Percentiles rank a stretch among this genome's conserved stretches.
Conservation (phyloP, 2,797 vertebrate genomes). For the Pangasius mekongensis region DNA sequence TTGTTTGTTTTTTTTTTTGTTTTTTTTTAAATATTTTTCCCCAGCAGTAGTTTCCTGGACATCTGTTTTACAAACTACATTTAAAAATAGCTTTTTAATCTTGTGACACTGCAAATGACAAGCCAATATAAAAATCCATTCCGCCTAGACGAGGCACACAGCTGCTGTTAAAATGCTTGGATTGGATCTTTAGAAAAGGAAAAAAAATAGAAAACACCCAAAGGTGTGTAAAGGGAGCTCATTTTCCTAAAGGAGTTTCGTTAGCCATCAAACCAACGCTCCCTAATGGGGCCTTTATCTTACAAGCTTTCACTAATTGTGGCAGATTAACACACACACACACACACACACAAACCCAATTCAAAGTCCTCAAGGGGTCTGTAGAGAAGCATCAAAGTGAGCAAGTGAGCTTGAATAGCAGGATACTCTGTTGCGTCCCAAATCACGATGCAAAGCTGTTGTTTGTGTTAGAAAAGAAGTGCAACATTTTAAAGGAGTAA, state of each 20-base stretch:
- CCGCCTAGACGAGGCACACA: constrained; percentile 50
- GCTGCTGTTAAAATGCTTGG: constrained; percentile 52
- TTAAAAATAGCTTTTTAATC: constrained; percentile 64
- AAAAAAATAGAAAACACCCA: constrained; percentile 19
- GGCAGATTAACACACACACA: not conserved
- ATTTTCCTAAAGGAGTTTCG: constrained; percentile 39
- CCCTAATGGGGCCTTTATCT: constrained; percentile 62
- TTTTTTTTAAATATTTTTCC: constrained; percentile 54
- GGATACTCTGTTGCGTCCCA: not conserved
- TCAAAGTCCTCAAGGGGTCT: constrained; percentile 45
- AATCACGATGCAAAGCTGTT: not conserved
- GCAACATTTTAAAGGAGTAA: not conserved
- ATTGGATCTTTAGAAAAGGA: constrained; percentile 34
- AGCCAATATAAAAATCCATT: constrained; percentile 63
- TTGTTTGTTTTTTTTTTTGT: not conserved
- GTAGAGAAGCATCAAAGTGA: constrained; percentile 27
- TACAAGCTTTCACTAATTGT: constrained; percentile 56
- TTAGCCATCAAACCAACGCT: constrained; percentile 54
- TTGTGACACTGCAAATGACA: constrained; percentile 65
- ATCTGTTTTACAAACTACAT: constrained; percentile 62
- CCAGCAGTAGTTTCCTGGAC: constrained; percentile 58
- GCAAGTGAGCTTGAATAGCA: not conserved
- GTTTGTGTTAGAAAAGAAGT: not conserved
- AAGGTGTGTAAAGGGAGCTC: constrained; percentile 19
- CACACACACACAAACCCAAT: constrained; percentile 27